Evolutionary conservation across 2,113 vertebrate genomes (phyloP).

Genomic region (Sprattus sprattus): DNA sequence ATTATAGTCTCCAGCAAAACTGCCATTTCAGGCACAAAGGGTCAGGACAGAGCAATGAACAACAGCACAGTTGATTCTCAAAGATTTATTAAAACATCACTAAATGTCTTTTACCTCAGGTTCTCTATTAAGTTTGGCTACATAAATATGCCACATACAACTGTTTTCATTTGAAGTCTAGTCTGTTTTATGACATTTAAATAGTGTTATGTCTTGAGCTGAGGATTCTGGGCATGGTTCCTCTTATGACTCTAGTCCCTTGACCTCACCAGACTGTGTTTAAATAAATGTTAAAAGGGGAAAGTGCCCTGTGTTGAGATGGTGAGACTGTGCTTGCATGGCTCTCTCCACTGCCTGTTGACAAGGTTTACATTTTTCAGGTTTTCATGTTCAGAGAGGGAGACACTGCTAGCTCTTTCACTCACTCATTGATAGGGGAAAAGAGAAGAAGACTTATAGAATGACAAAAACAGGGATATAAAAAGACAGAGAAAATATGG

Average conservation of each 20-base stretch:
- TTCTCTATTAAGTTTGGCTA: not conserved
- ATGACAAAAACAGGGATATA: not conserved
- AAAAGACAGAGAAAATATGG: not conserved
- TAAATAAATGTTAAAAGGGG: not conserved
- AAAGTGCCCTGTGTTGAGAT: not conserved
- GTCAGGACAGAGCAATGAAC: not conserved
- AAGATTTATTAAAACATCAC: not conserved
- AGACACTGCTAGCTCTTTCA: not conserved
- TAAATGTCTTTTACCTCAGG: not conserved
- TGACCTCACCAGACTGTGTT: not conserved
- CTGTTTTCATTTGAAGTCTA: not conserved
- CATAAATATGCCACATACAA: not conserved
- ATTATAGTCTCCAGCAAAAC: not conserved
- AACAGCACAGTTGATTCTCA: not conserved
- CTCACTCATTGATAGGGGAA: not conserved
- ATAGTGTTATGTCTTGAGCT: not conserved
- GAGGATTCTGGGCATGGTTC: not conserved
- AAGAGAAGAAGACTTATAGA: conserved; percentile 22
- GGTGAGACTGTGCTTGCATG: not conserved
- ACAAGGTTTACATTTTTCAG: too few relatives aligned
- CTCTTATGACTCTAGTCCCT: not conserved
- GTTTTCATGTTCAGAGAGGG: not conserved
- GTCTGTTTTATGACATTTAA: not conserved
- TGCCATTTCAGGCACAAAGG: not conserved
- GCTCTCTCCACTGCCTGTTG: not conserved